These are phyloP conservation scores for Poecilia latipinna DNA, from an alignment of 2,113 vertebrate genomes.

Conservation along the genomic window DNA sequence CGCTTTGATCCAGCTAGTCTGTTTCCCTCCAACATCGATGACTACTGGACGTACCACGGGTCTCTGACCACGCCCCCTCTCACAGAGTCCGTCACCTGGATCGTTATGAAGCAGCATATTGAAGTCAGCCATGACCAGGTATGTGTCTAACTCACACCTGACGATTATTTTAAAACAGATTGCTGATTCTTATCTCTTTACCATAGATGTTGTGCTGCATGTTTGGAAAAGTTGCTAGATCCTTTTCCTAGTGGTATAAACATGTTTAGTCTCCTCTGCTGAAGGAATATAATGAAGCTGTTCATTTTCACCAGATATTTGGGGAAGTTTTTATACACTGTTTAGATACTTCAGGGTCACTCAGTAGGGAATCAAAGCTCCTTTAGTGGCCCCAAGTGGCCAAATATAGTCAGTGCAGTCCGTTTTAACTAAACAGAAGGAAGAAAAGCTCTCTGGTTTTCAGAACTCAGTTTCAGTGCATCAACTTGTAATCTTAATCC, in stretches of 20 bases:
- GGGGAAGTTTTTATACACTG: not conserved
- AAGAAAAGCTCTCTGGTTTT: not conserved
- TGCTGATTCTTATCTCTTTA: not conserved
- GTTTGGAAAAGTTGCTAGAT: not conserved
- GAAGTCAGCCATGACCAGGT: slow-evolving; percentile 96
- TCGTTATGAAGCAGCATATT: slow-evolving; percentile 93
- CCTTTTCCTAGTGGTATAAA: not conserved
- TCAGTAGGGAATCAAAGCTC: not conserved
- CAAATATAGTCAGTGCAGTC: not conserved
- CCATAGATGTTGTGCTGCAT: not conserved
- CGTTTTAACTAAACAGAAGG: not conserved
- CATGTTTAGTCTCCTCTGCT: not conserved
- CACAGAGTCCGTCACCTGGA: slow-evolving; percentile 93
- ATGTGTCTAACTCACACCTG: not conserved
- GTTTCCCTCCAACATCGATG: slow-evolving; percentile 84
- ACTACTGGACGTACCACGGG: slow-evolving; percentile 96
- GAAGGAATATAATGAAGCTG: not conserved
- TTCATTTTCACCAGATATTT: not conserved
- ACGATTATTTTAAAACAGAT: not conserved
- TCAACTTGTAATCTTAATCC: not conserved
- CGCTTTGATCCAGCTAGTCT: slow-evolving; percentile 88
- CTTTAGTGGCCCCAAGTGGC: not conserved
- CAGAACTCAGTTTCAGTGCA: not conserved
- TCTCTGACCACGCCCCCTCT: slow-evolving; percentile 94
- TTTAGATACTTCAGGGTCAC: not conserved